A percentile compares a stretch with the other conserved stretches of the same genome.
These are phyloP conservation scores for Bombycilla garrulus DNA, from an alignment of 2,113 vertebrate genomes.

Conservation along the genomic window DNA sequence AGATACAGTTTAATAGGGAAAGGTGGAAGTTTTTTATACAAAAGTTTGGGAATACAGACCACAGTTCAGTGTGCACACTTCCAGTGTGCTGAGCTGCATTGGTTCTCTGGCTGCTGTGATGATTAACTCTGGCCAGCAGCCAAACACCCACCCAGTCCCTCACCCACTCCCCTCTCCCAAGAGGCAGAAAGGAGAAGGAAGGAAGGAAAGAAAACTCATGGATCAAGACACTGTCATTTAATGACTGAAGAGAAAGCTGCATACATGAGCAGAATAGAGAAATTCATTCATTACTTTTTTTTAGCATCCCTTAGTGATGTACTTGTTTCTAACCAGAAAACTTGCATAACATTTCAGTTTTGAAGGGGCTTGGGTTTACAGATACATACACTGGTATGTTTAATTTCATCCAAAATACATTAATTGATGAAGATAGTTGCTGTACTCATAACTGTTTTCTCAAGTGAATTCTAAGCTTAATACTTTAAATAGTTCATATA, in stretches of 20 bases:
- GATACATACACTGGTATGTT: neutral
- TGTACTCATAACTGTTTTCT: neutral
- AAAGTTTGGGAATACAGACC: neutral
- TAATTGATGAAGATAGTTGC: neutral
- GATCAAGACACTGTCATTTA: neutral
- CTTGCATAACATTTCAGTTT: neutral
- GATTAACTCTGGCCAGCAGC: neutral
- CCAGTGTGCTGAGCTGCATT: neutral
- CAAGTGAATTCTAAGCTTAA: neutral
- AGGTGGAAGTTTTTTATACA: neutral
- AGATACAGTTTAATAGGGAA: neutral
- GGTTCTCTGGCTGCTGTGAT: neutral
- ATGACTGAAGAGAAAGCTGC: neutral
- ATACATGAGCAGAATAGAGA: neutral
- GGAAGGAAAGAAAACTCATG: neutral
- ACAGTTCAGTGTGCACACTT: neutral
- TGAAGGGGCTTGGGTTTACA: neutral
- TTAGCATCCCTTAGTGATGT: neutral
- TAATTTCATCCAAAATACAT: neutral
- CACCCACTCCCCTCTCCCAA: neutral
- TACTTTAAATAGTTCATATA: neutral
- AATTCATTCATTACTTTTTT: neutral
- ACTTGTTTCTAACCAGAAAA: neutral
- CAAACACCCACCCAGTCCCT: neutral
- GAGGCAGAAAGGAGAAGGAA: neutral